Evolutionary conservation across 2,113 vertebrate genomes (phyloP).

Genomic region (Petaurus breviceps): DNA sequence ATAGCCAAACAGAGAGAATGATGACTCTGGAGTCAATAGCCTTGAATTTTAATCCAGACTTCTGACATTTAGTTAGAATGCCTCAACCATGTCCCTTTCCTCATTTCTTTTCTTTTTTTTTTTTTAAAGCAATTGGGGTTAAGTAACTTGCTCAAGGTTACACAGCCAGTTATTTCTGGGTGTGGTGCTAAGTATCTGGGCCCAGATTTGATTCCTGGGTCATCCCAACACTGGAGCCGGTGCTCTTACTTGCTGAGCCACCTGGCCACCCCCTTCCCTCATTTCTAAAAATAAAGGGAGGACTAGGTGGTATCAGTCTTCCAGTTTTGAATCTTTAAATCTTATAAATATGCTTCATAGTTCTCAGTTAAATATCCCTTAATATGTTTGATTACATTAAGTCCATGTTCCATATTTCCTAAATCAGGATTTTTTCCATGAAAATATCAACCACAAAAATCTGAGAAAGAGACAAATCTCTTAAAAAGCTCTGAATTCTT

Average conservation of each 20-base stretch:
- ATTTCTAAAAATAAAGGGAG: not conserved
- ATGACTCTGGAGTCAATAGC: not conserved
- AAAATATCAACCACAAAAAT: not conserved
- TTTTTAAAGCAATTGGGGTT: too few species aligned
- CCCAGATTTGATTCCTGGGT: too few species aligned
- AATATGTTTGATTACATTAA: slow-evolving; percentile 47
- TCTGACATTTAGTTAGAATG: not conserved
- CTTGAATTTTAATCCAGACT: not conserved
- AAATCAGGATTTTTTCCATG: not conserved
- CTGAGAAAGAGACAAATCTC: not conserved
- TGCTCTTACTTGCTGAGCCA: too few species aligned
- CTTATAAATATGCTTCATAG: slow-evolving; percentile 25
- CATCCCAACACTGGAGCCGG: too few species aligned
- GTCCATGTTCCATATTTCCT: slow-evolving; percentile 13
- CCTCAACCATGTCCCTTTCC: not conserved
- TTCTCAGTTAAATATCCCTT: slow-evolving; percentile 55
- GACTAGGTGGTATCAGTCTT: not conserved
- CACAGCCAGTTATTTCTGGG: too few species aligned
- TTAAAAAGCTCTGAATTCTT: not conserved
- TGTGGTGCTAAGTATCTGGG: too few species aligned
- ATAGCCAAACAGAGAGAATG: not conserved
- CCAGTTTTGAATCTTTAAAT: not conserved
- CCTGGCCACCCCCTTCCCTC: too few species aligned
- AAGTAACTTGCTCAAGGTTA: too few species aligned
- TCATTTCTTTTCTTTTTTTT: too few species aligned